Percentiles rank a stretch among this genome's conserved stretches.
phyloP scores from a whole-genome alignment of 2,888 invertebrate genomes.

The Operophtera brumata region DNA sequence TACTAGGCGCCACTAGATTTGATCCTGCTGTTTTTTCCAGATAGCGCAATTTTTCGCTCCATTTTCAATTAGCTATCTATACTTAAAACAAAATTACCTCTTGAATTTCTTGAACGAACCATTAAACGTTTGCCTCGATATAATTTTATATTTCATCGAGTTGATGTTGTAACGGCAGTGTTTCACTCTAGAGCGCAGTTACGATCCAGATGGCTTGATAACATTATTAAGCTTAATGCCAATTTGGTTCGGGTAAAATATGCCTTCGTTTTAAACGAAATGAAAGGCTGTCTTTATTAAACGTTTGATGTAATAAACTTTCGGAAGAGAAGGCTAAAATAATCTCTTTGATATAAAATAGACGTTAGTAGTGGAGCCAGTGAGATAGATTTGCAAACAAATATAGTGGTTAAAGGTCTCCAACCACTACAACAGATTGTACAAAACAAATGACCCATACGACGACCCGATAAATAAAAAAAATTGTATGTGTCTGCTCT shows the following conservation, averaged over 20 bases:
- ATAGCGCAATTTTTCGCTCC: neutral
- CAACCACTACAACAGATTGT: too few relatives aligned
- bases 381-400: too few relatives aligned
- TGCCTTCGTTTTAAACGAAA: constrained; percentile 15
- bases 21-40: too few relatives aligned
- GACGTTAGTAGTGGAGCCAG: neutral
- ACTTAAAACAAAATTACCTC: constrained; percentile 6
- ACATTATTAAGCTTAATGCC: constrained; percentile 19
- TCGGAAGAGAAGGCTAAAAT: neutral
- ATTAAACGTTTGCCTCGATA: constrained; percentile 7
- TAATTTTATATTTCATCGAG: constrained; percentile 11
- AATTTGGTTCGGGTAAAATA: constrained; percentile 20
- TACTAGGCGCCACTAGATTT: too few relatives aligned
- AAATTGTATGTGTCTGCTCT: too few relatives aligned
- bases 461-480: too few relatives aligned
- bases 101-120: neutral
- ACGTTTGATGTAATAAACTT: constrained; percentile 10
- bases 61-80: neutral
- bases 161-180: constrained; percentile 10
- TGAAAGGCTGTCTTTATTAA: constrained; percentile 18
- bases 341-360: neutral
- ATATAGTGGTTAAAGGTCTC: too few relatives aligned
- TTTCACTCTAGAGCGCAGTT: constrained; percentile 4
- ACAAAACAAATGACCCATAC: too few relatives aligned
- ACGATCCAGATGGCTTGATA: constrained; percentile 20